Conservation (phyloP, 2,888 invertebrate species). For the Drosophila lacicola region DNA sequence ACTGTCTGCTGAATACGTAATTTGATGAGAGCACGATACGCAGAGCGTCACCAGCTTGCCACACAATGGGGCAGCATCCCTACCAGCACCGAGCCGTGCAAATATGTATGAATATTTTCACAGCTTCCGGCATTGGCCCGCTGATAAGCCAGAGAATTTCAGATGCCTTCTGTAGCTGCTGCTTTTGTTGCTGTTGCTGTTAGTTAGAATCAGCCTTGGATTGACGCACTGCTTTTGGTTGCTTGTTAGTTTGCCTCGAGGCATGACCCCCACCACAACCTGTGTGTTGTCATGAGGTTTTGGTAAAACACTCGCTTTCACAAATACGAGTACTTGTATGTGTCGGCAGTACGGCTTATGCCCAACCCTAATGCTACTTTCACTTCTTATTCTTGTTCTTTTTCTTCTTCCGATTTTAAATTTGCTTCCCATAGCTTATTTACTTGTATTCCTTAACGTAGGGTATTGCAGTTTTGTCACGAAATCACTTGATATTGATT, state of each 20-base stretch:
- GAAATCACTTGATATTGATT: no score
- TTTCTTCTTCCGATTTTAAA: constrained; percentile 11
- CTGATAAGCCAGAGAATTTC: constrained; percentile 78
- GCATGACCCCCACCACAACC: constrained; percentile 15
- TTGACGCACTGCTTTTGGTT: constrained; percentile 33
- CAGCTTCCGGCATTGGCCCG: constrained; percentile 73
- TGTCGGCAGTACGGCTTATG: neutral
- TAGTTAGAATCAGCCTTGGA: constrained; percentile 31
- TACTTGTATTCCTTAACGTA: neutral
- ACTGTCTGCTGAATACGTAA: constrained; percentile 71
- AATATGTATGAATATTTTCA: constrained; percentile 75
- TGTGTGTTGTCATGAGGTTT: constrained; percentile 35
- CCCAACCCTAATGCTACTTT: constrained; percentile 8
- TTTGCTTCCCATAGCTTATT: constrained; percentile 12
- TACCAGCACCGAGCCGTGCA: constrained; percentile 61
- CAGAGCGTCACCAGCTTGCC: constrained; percentile 38
- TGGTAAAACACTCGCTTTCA: constrained; percentile 38
- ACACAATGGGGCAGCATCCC: constrained; percentile 41
- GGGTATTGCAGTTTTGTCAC: no score
- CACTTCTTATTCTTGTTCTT: neutral
- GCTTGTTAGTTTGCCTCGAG: constrained; percentile 73
- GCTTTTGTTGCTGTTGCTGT: constrained; percentile 24
- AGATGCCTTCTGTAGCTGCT: constrained; percentile 59
- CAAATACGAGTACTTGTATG: constrained; percentile 5
- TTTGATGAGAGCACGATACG: constrained; percentile 68